phyloP scores from a whole-genome alignment of 2,113 vertebrate genomes.

The Zingel zingel region DNA sequence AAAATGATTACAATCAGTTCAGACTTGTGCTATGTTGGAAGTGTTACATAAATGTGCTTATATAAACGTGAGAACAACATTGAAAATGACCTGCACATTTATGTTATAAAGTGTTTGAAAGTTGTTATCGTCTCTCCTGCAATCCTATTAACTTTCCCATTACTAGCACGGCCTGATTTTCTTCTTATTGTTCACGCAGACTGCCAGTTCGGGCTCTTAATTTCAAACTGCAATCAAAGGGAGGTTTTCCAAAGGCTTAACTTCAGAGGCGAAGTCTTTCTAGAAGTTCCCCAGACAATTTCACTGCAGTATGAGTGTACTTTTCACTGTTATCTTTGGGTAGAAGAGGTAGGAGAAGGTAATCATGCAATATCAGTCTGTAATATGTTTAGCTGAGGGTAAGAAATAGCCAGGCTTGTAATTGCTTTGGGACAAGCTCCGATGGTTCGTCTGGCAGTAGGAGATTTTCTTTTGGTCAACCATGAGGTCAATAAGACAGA shows the following conservation, averaged over 20 bases:
- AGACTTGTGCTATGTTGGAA: not conserved
- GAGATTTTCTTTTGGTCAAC: conserved; percentile 73
- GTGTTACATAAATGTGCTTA: not conserved
- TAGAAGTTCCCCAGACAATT: conserved; percentile 62
- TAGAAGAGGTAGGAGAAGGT: conserved; percentile 59
- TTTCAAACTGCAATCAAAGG: conserved; percentile 60
- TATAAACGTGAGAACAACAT: not conserved
- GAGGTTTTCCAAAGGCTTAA: conserved; percentile 56
- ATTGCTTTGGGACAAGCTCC: conserved; percentile 81
- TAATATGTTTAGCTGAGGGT: conserved; percentile 75
- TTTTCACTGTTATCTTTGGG: conserved; percentile 67
- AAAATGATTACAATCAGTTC: not conserved
- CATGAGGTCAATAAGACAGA: conserved; percentile 72
- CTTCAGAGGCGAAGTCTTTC: conserved; percentile 60
- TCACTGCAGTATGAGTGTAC: conserved; percentile 59
- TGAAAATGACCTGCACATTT: conserved; percentile 5
- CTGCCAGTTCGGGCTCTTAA: conserved; percentile 51
- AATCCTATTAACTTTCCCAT: conserved; percentile 43
- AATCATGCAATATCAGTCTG: conserved; percentile 73
- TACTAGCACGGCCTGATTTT: conserved; percentile 16
- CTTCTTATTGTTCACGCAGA: conserved; percentile 17
- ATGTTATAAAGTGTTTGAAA: conserved; percentile 18
- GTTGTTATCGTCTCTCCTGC: not conserved
- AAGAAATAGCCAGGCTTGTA: conserved; percentile 78
- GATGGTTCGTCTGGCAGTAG: conserved; percentile 64